phyloP scores from a whole-genome alignment of 2,113 vertebrate genomes.

The Crotalus horridus region DNA sequence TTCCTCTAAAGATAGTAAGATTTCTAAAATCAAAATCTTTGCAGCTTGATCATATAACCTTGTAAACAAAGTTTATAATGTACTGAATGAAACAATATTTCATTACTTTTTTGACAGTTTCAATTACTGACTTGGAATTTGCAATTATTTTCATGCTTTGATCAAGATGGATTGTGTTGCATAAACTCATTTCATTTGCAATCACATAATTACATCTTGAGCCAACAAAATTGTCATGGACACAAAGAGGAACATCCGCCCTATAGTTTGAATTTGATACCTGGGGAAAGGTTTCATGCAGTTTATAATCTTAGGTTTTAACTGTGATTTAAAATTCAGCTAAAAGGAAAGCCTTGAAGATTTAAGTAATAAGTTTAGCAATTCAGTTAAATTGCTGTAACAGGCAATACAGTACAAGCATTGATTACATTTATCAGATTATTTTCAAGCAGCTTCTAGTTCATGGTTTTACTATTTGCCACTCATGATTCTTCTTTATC shows the following conservation, averaged over 20 bases:
- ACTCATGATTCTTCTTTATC: neutral
- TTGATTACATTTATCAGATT: neutral
- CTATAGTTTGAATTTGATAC: neutral
- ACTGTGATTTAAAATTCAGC: constrained; percentile 31
- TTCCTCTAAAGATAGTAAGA: neutral
- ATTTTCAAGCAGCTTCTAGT: neutral
- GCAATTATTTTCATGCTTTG: constrained; percentile 24
- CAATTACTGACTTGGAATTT: constrained; percentile 1
- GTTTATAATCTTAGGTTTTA: constrained; percentile 2
- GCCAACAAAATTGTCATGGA: neutral
- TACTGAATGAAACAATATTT: neutral
- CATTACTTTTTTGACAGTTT: constrained; percentile 33
- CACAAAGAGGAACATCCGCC: fast-evolving
- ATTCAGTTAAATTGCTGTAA: neutral
- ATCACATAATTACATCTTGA: neutral
- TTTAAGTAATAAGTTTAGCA: constrained; percentile 51
- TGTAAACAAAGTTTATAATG: neutral
- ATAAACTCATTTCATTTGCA: neutral
- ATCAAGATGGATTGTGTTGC: constrained; percentile 10
- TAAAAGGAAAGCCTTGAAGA: constrained; percentile 35
- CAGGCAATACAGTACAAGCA: neutral
- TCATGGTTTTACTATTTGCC: neutral
- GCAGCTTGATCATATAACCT: neutral
- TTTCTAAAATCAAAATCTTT: neutral
- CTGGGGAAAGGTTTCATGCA: constrained; percentile 34